phyloP scores from a whole-genome alignment of 1,140 invertebrate genomes.

The Philaenus spumarius region DNA sequence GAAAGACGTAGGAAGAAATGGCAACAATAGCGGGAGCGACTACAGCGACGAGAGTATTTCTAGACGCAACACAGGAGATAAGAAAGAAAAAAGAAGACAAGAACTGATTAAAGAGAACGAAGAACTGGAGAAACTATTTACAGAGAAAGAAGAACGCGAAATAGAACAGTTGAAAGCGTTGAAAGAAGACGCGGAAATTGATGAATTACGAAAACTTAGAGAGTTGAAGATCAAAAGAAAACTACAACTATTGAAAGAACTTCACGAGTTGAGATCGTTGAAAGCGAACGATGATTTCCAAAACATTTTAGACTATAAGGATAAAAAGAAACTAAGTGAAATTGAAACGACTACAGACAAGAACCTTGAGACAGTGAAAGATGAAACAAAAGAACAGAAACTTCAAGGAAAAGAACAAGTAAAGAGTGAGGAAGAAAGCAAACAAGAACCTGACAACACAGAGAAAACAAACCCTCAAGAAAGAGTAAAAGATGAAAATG shows the following conservation, averaged over 20 bases:
- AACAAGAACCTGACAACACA: too few species aligned
- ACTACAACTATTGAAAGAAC: background rate
- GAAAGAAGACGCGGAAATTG: background rate
- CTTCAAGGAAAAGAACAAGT: too few species aligned
- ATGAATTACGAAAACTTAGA: background rate
- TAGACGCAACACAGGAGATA: background rate
- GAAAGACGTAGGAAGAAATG: background rate
- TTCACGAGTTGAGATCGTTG: background rate
- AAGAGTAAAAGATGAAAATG: too few species aligned
- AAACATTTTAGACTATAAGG: background rate
- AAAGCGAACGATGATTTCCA: background rate
- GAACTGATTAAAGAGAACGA: background rate
- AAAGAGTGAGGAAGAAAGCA: too few species aligned
- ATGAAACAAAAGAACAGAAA: too few species aligned
- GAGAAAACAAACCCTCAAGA: too few species aligned
- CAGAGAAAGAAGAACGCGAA: background rate
- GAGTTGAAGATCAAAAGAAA: background rate
- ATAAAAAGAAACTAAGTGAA: background rate
- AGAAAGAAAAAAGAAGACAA: background rate
- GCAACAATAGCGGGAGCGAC: background rate
- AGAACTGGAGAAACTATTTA: constrained; percentile 1
- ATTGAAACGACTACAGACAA: too few species aligned
- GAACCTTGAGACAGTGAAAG: too few species aligned
- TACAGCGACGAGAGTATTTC: background rate
- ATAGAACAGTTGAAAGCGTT: background rate